Evolutionary conservation across 1,140 invertebrate species (phyloP), one percentile per base, ranked within the genome.

Genomic region (Brachionus angularis): DNA sequence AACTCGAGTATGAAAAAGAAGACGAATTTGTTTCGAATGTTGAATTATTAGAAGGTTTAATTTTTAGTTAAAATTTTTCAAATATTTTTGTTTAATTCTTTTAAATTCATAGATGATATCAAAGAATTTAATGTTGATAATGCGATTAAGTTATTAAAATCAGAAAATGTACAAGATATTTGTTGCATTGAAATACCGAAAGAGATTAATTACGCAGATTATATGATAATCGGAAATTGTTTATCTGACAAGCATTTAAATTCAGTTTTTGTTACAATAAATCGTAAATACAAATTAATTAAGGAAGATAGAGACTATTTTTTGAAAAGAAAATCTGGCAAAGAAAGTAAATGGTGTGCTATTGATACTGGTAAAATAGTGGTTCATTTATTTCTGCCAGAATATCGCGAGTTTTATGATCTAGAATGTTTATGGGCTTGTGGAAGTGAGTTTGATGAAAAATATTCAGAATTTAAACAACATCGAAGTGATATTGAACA

Each of bases 381-480:
- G 1, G 76, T 96, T n/a, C 92, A 96, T 76, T 85, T 96, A 73
- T 92, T 95, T 80, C 86, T 86, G 27, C 78, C 83, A 4, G 81
- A 87, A 75, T 83, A 85, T 5, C 84, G 93, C 75, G 77, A 85
- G 73, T 76, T 83, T 44, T 93, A 92, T 79, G 91, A 96, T 82
- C 82, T 96, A 69, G 93, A 96, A 83, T 88, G 88, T 5, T 79
- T 96, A 21, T 96, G 93, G 93, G 84, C 88, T 49, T 85, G 93
- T 36, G 92, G 92, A 7, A 78, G 85, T 1, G 82, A 91, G 76
- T 91, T 85, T 84, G 92, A 95, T 79, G 84, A 86, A 2, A 67
- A 74, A 72, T 49, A 27, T 34, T 18, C 29, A 0, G 21, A 50
- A 18, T 39, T 33, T 29, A 67, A 16, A 46, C 33, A 64, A 27